Evolutionary conservation across 2,888 invertebrate species (phyloP), one percentile per base, ranked within the genome.

Genomic region (Drosophila nigritarsus): DNA sequence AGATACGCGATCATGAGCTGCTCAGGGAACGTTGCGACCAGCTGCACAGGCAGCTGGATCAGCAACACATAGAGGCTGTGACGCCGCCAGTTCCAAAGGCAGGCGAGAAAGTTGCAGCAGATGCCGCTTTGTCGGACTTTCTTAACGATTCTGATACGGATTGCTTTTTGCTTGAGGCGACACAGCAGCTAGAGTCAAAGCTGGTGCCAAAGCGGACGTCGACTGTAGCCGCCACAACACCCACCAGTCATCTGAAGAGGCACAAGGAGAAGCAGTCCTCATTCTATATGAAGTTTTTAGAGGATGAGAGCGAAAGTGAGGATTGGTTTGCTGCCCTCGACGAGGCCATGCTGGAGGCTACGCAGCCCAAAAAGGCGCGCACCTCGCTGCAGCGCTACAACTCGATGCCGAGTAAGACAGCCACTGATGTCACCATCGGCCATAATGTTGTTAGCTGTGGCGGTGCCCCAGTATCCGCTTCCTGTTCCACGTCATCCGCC

Each of bases 111-210:
- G 29, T 3, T 29, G 40, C 50, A 7, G 29, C 67, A 0, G 75
- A 86, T 69, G 53, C 83, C 2, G 74, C 83, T 1, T 62, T 87
- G 38, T 65, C 69, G 4, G 91, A 91, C 51, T 91, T 91, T 53
- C 82, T 91, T 0, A 91, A 92, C 59, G 92, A 92, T 66, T 92
- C 92, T 0, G 92, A 91, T 61, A 83, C 87, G 0, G 92, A 92
- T 75, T 82, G 83, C 24, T 79, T 92, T 34, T 65, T 92, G 20
- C 61, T 92, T 9, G 90, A 90, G 66, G 92, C 92, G 4, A 87
- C 92, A 18, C 92, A 92, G 67, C 84, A 91, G 49, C 54, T 91
- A 15, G 92, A 92, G 66, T 81, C 85, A 4, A 74, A 83, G 6
- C 13, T 73, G n/a, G 53, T n/a, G 29, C 53, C 51, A 34, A 79